Evolutionary conservation across 2,888 invertebrate species (phyloP), one percentile per base, ranked within the genome.

Genomic region (Ectobius pallidus): DNA sequence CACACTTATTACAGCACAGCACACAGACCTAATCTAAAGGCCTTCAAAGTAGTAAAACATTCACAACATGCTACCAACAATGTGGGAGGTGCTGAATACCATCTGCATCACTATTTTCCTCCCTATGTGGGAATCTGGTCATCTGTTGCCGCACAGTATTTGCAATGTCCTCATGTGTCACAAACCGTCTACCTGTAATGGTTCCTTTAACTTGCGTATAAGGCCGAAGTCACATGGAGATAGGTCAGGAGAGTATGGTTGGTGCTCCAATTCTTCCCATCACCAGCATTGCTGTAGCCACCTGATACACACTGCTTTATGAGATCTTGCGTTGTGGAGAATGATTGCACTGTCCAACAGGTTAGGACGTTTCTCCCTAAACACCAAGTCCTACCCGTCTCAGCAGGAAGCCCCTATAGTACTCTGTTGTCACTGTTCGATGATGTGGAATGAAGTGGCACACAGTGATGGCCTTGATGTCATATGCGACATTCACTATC

Each of bases 91-190:
- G 18, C 18, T n/a, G 46, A 11, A 46, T n/a, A 11, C 46, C 18
- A 14, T 63, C 39, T 18, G 63, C 39, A 4, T 63, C 39, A 63
- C 34, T 20, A 39, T 63, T 63, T 63, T 34, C 34, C 63, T 34
- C 34, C 11, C 63, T 1, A 18, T 20, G 16, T 1, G 39, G 16
- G 39, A 63, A 63, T 34, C 1, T 63, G 18, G 39, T 63, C 63
- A 34, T 63, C 18, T 63, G 34, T 1, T 63, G 39, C 34, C 7
- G 34, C 63, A 34, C 32, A 61, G 7, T 27, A 63, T 63, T 63
- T 11, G 63, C 6, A 34, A 63, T 63, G 3, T 63, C 63, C 63
- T 18, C 3, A 6, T 3, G 63, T 63, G 63, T 34, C 20, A 11
- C 22, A 1, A 39, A 34, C 18, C 6, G 63, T 20, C 39, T 63